phyloP scores from a whole-genome alignment of 2,888 invertebrate genomes.

The Tipula vernalis region DNA sequence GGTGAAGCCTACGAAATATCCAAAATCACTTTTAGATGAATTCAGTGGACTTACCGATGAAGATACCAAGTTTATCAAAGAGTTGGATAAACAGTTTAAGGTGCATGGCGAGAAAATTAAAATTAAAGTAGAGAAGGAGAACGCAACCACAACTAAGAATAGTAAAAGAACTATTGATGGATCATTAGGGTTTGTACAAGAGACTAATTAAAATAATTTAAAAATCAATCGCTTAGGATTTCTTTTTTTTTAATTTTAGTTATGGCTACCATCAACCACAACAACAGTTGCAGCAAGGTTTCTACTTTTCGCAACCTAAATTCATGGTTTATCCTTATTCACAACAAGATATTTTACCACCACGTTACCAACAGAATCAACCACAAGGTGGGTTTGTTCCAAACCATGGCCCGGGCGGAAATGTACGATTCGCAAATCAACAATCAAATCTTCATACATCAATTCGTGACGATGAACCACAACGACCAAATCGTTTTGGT shows the following conservation, averaged over 20 bases:
- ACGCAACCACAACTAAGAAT: slow-evolving; percentile 25
- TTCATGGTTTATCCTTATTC: slow-evolving; percentile 59
- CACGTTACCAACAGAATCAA: slow-evolving; percentile 24
- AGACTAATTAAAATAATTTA: no score
- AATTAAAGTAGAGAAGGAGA: slow-evolving; percentile 32
- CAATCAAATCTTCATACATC: slow-evolving; percentile 10
- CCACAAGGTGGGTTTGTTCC: slow-evolving; percentile 5
- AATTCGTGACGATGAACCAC: background rate
- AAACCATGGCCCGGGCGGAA: slow-evolving; percentile 14
- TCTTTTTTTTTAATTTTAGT: slow-evolving; percentile 20
- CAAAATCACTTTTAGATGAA: slow-evolving; percentile 23
- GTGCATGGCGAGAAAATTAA: slow-evolving; percentile 32
- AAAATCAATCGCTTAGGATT: background rate
- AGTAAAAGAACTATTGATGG: slow-evolving; percentile 59
- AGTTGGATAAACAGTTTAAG: slow-evolving; percentile 34
- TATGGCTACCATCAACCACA: slow-evolving; percentile 28
- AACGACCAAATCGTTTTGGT: background rate
- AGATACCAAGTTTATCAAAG: slow-evolving; percentile 33
- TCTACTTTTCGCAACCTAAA: slow-evolving; percentile 37
- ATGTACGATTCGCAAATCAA: slow-evolving; percentile 12
- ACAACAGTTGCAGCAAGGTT: slow-evolving; percentile 22
- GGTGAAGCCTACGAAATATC: slow-evolving; percentile 22
- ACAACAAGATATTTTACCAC: slow-evolving; percentile 45
- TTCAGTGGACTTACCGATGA: slow-evolving; percentile 30
- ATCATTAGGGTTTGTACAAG: slow-evolving; percentile 48